Evolutionary conservation across 2,888 invertebrate species (phyloP).

Genomic region (Isotomurus palustris): DNA sequence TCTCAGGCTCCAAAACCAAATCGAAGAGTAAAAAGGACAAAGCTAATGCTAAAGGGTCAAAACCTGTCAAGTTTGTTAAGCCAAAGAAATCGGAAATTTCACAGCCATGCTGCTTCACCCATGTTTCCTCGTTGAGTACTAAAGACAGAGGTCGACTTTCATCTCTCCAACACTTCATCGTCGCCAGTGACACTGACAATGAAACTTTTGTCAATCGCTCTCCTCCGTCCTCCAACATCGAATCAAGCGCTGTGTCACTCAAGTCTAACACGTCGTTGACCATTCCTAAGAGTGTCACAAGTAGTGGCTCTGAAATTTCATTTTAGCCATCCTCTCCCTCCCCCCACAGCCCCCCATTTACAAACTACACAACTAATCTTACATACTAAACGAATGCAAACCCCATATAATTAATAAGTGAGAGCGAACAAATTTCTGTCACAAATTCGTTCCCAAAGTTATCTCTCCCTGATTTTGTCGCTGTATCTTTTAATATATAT

Average conservation of each 20-base stretch:
- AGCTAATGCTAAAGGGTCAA: conserved; percentile 17
- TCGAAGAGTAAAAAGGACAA: conserved; percentile 45
- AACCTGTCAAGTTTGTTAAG: conserved; percentile 44
- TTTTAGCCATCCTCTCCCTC: conserved; percentile 9
- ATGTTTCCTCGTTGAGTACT: conserved; percentile 58
- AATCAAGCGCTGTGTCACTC: too few relatives aligned
- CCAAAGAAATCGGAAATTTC: conserved; percentile 77
- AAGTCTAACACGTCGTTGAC: conserved; percentile 7
- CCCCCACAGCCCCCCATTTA: too few relatives aligned
- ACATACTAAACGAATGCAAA: too few relatives aligned
- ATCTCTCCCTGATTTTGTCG: too few relatives aligned
- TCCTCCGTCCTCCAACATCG: not conserved
- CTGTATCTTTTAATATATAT: too few relatives aligned
- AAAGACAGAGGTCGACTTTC: conserved; percentile 41
- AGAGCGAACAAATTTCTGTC: too few relatives aligned
- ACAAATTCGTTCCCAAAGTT: too few relatives aligned
- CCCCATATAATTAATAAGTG: too few relatives aligned
- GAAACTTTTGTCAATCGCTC: too few relatives aligned
- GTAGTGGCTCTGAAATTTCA: conserved; percentile 23
- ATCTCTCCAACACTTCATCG: conserved; percentile 42
- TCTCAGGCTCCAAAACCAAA: conserved; percentile 65
- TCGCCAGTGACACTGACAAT: conserved; percentile 12
- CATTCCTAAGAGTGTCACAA: conserved; percentile 10
- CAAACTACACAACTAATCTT: too few relatives aligned
- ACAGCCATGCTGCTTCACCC: conserved; percentile 77